These are phyloP conservation scores for Notarius lentiginosus DNA, from an alignment of 2,113 vertebrate species.

Conservation along the genomic window DNA sequence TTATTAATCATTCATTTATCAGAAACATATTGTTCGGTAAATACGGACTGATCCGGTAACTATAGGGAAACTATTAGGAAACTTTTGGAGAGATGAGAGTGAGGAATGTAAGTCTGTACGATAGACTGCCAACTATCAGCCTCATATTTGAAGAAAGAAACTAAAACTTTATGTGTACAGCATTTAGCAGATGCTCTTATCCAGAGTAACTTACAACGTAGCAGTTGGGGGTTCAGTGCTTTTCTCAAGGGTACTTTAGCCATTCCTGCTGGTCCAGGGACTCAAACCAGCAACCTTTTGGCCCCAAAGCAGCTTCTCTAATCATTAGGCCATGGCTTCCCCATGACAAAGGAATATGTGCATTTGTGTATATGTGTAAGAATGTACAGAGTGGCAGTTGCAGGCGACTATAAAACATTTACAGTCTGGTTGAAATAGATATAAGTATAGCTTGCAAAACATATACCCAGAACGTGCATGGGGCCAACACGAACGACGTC, in stretches of 20 bases:
- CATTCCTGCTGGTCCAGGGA: too few relatives aligned
- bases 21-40: not conserved
- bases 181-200: too few relatives aligned
- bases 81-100: not conserved
- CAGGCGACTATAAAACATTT: conserved; percentile 16
- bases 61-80: not conserved
- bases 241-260: too few relatives aligned
- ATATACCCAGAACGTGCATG: not conserved
- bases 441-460: not conserved
- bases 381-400: not conserved
- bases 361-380: not conserved
- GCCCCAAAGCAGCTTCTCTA: too few relatives aligned
- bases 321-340: too few relatives aligned
- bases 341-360: not conserved
- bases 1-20: not conserved
- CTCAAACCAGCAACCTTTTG: too few relatives aligned
- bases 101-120: not conserved
- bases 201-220: too few relatives aligned
- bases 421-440: not conserved
- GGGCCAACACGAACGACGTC: not conserved
- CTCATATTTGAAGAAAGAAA: conserved; percentile 2
- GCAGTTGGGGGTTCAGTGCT: too few relatives aligned
- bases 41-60: not conserved
- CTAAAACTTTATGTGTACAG: too few relatives aligned
- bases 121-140: too few relatives aligned